Base-by-base conservation (phyloP, 2,113 vertebrate genomes). In the Donacobius atricapilla region DNA sequence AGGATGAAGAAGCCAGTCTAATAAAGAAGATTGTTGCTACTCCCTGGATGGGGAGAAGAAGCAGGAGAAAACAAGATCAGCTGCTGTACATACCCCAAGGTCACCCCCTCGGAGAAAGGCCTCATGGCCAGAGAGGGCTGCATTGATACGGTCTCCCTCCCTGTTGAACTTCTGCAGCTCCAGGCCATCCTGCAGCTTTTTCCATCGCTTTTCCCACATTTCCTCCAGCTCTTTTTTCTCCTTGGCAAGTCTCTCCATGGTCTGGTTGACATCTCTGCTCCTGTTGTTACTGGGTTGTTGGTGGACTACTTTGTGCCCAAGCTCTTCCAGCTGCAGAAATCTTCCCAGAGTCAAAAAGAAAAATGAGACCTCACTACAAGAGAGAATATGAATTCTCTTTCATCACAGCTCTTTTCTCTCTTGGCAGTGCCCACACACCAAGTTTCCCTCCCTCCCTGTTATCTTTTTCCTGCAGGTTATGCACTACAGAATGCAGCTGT, bases 151-250 rank as follows among this genome's bases (percentile, higher is more conserved):
- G 68, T 98, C 98, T 31, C 97, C 98, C 48, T 99, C 99, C 78
- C 90, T 97, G 57, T 98, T 97, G 85, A 98, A 98, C 78, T 97
- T 98, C 83, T 98, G 98, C 53, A 99, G 90, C 90, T 98, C 97
- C 95, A 99, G 83, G 42, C 90, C 97, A 10, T 98, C 98, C 79
- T 98, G 96, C 56, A 99, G 96, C 70, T 75, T 91, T 53, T 93
- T 95, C 87, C 75, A 92, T 64, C 94, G 96, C 71, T 95, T 97
- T 70, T 96, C 82, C 98, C 99, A 99, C 54, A 98, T 19, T 25
- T 87, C 89, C 35, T 98, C 97, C 88, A 99, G 93, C 24, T 97
- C 90, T 51, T 56, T 95, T 94, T 93, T 97, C 75, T 98, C 96
- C 39, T 97, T 78, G 8, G 57, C 78, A 64, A 99, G 97, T 15